A percentile compares a stretch with the other conserved stretches of the same genome.
Conservation (phyloP, 2,888 invertebrate species). For the Cancer borealis region DNA sequence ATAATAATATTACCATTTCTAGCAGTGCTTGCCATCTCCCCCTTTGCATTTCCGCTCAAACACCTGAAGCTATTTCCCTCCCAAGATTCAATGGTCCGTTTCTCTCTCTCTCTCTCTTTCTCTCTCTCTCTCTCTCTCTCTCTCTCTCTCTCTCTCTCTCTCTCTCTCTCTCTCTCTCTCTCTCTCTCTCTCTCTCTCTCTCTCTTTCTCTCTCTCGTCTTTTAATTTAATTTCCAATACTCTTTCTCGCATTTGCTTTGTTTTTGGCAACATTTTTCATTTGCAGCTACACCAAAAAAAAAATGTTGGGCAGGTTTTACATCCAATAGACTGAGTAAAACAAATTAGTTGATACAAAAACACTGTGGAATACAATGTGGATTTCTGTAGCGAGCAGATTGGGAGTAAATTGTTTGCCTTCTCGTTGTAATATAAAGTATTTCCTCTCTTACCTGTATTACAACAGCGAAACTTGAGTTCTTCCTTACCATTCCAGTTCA, state of each 20-base stretch:
- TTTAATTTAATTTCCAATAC: background rate
- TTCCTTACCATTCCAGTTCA: background rate
- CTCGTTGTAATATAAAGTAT: background rate
- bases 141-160: constrained; percentile 4
- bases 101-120: constrained; percentile 41
- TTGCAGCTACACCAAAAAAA: background rate
- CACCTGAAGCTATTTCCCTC: constrained; percentile 35
- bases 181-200: background rate
- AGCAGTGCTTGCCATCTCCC: background rate
- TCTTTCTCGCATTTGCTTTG: background rate
- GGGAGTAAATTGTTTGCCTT: background rate
- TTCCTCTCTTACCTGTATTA: background rate
- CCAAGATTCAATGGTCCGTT: constrained; percentile 23
- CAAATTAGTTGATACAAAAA: background rate
- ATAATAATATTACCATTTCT: background rate
- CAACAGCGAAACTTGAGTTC: background rate
- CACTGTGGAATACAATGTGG: background rate
- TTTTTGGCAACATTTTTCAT: background rate
- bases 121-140: constrained; percentile 45
- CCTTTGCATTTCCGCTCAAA: constrained; percentile 6
- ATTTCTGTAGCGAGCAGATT: background rate
- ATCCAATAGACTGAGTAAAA: background rate
- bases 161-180: background rate
- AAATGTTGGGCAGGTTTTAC: background rate
- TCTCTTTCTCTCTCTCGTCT: background rate